Base-by-base conservation (phyloP, 2,113 vertebrate genomes). In the Phoxinus phoxinus region DNA sequence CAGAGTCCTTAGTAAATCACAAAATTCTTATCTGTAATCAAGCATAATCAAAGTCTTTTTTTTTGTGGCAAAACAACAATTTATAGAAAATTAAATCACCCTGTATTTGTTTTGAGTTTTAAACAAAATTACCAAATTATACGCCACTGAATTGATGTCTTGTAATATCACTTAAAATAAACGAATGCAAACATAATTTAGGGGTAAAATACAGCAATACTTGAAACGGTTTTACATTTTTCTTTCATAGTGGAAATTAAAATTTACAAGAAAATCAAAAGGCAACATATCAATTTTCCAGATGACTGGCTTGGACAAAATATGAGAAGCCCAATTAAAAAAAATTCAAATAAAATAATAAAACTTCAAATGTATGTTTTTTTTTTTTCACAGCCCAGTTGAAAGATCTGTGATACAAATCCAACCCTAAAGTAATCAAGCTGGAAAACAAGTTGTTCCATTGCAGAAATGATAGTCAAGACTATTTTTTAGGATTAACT, bases 171-270 rank as follows among this genome's bases (percentile, higher is more conserved):
- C 3, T 48, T 41, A 81, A 81, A 32, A 67, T 30, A 7, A 81
- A 81, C 3, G 1, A 30, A 69, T n/a, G 46, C 2, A 46, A 32
- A 65, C 7, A 79, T 80, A 77, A 85, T 81, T 77, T 84, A 81
- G 8, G 84, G 30, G 80, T 84, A 88, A 88, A 86, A 86, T 32
- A 30, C 46, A 44, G 51, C 46, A 32, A 44, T 41, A 81, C 1
- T 53, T 59, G 23, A 79, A 6, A 82, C 2, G 44, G 21, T 58
- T 23, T 78, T 59, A 23, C 19, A 44, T 46, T 17, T 65, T 63
- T 12, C 25, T 41, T 35, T 77, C n/a, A 27, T 27, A 80, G 6
- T 9, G 8, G n/a, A 19, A 27, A 25, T 61, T 44, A 2, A 61
- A 79, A n/a, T 53, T 35, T 0, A 41, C 63, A 80, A 84, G 48